These are phyloP conservation scores for Cyprinella venusta DNA, from an alignment of 2,797 vertebrate genomes.

Conservation along the genomic window DNA sequence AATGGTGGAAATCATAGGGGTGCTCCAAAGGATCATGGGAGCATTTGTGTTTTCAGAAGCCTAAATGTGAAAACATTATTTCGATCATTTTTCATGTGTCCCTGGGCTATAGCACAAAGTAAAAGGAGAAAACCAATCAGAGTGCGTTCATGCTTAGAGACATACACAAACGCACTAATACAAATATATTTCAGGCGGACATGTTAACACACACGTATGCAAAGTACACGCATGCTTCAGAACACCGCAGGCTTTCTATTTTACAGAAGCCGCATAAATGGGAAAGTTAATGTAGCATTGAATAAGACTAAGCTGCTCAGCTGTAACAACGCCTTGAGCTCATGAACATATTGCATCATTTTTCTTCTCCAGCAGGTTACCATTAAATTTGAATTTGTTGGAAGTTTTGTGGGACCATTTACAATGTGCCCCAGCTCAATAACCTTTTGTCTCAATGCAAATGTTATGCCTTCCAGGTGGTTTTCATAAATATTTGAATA, in stretches of 20 bases:
- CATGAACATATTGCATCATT: conserved; percentile 82
- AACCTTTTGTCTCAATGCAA: conserved; percentile 84
- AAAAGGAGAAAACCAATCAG: conserved; percentile 73
- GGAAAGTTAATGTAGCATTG: conserved; percentile 94
- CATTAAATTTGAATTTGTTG: conserved; percentile 85
- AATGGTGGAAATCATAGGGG: background rate
- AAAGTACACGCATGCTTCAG: conserved; percentile 70
- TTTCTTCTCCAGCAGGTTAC: conserved; percentile 82
- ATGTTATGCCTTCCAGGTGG: conserved; percentile 72
- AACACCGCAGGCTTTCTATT: conserved; percentile 84
- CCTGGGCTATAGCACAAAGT: conserved; percentile 63
- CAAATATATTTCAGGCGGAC: conserved; percentile 47
- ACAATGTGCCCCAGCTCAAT: conserved; percentile 76
- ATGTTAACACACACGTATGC: conserved; percentile 36
- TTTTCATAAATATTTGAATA: conserved; percentile 83
- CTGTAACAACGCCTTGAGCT: conserved; percentile 82
- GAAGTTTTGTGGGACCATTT: conserved; percentile 81
- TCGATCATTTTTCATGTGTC: conserved; percentile 67
- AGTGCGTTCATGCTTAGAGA: conserved; percentile 61
- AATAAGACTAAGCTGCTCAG: conserved; percentile 86
- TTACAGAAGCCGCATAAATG: conserved; percentile 88
- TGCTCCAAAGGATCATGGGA: conserved; percentile 15
- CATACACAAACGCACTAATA: conserved; percentile 50
- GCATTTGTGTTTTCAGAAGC: conserved; percentile 35
- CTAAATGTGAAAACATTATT: conserved; percentile 38